A percentile compares a stretch with the other conserved stretches of the same genome.
Conservation (phyloP, 2,113 vertebrate genomes). For the Myotis davidii region DNA sequence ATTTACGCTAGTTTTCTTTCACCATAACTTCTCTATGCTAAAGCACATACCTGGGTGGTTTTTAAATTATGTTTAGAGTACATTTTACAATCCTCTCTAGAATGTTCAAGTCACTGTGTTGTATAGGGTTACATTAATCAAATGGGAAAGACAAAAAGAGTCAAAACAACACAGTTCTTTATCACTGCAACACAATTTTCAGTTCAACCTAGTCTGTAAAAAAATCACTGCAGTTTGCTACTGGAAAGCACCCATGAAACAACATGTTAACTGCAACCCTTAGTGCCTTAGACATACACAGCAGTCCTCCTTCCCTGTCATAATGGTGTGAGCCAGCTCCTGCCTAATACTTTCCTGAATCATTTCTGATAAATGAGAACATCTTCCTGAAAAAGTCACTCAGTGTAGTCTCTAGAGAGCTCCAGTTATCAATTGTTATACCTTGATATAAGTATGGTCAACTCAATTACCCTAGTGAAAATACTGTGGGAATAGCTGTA, state of each 20-base stretch:
- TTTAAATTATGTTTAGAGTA: background rate
- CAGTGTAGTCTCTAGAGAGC: background rate
- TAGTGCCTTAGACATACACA: background rate
- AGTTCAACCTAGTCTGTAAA: conserved; percentile 41
- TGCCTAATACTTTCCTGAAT: conserved; percentile 51
- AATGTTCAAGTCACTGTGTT: background rate
- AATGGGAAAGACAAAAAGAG: background rate
- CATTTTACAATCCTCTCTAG: conserved; percentile 17
- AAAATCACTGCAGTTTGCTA: conserved; percentile 42
- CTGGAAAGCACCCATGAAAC: conserved; percentile 54
- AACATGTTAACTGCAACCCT: conserved; percentile 54
- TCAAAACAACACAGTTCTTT: conserved; percentile 63
- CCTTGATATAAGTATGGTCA: background rate
- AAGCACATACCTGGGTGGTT: background rate
- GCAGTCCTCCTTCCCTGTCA: background rate
- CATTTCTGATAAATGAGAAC: conserved; percentile 36
- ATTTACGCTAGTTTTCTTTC: background rate
- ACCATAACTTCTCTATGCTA: conserved; percentile 35
- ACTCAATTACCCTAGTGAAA: background rate
- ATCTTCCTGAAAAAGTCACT: background rate
- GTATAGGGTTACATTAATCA: conserved; percentile 5
- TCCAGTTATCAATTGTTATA: background rate
- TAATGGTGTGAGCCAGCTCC: background rate
- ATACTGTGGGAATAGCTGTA: background rate
- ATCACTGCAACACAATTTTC: conserved; percentile 52